Conservation (phyloP, 2,888 invertebrate genomes). For the Synergus itoensis region DNA sequence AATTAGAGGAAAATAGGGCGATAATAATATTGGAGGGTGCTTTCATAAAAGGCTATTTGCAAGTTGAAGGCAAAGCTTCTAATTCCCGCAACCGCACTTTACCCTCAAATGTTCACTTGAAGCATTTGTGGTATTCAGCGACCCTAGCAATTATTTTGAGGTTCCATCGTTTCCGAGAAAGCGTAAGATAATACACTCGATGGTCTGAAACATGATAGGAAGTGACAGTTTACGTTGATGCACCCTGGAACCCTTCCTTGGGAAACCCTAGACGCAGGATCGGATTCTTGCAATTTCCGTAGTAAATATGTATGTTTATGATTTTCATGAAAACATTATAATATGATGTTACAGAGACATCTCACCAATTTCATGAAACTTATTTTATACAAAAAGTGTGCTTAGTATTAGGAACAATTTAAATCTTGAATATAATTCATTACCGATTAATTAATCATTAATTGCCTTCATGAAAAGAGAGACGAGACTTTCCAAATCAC, state of each 20-base stretch:
- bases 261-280: constrained; percentile 26
- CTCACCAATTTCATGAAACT: too few relatives aligned
- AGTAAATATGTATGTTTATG: not conserved
- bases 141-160: constrained; percentile 38
- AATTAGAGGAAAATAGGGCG: not conserved
- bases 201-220: constrained; percentile 29
- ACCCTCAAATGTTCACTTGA: constrained; percentile 33
- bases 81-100: constrained; percentile 32
- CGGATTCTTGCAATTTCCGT: not conserved
- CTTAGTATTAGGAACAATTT: too few relatives aligned
- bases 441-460: too few relatives aligned
- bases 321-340: too few relatives aligned
- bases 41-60: constrained; percentile 10
- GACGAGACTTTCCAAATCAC: too few relatives aligned
- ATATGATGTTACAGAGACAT: too few relatives aligned
- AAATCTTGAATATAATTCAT: too few relatives aligned
- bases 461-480: too few relatives aligned
- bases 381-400: too few relatives aligned
- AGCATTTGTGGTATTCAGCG: constrained; percentile 27
- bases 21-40: not conserved
- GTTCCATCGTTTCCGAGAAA: constrained; percentile 34
- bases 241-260: constrained; percentile 22
- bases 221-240: constrained; percentile 37
- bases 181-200: constrained; percentile 33
- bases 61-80: constrained; percentile 30